Conservation (phyloP, 2,888 invertebrate species). For the Heteromurus nitidus region DNA sequence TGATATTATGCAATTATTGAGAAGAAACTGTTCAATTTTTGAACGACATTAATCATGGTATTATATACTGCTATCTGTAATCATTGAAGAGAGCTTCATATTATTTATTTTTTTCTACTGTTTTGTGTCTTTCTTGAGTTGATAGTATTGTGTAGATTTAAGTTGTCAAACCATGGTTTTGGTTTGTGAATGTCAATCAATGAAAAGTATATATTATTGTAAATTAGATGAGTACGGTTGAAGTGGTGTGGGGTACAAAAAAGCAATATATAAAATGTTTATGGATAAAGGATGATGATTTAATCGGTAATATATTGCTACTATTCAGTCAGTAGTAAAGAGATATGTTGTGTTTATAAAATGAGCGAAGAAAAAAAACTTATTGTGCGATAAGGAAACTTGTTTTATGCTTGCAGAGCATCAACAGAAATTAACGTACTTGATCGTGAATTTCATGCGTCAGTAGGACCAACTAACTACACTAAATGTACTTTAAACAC, state of each 20-base stretch:
- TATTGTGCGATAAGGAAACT: constrained; percentile 42
- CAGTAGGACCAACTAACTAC: too few relatives aligned
- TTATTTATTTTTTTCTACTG: constrained; percentile 39
- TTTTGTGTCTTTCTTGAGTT: background rate
- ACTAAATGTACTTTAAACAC: too few relatives aligned
- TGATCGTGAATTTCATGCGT: constrained; percentile 53
- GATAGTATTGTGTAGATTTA: constrained; percentile 15
- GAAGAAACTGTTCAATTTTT: background rate
- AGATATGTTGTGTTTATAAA: constrained; percentile 10
- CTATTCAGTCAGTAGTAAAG: constrained; percentile 41
- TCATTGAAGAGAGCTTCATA: constrained; percentile 30
- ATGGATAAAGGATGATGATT: constrained; percentile 42
- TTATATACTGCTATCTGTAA: constrained; percentile 4
- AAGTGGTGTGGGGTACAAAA: background rate
- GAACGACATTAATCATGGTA: constrained; percentile 9
- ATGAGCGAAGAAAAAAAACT: too few relatives aligned
- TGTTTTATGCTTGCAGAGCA: constrained; percentile 24
- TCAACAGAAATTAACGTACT: constrained; percentile 31
- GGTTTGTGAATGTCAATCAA: constrained; percentile 29
- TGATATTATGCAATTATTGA: background rate
- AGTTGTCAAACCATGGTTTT: constrained; percentile 17
- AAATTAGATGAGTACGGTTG: background rate
- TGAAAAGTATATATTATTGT: background rate
- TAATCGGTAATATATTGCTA: constrained; percentile 31
- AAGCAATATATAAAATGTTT: constrained; percentile 28